These are phyloP conservation scores for Heliconius cydno DNA, from an alignment of 2,888 invertebrate species.

Conservation along the genomic window DNA sequence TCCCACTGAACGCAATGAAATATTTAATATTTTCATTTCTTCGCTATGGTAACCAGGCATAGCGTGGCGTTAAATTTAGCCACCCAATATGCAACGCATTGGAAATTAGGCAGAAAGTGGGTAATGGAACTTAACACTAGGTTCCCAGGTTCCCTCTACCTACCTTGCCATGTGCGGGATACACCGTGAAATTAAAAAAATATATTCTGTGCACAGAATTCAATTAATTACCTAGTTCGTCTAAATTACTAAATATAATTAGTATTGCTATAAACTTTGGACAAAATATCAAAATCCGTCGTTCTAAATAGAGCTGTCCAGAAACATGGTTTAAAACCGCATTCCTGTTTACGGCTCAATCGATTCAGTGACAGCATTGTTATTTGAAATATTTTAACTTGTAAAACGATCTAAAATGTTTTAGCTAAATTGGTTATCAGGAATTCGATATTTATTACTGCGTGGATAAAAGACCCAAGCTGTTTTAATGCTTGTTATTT, in stretches of 20 bases:
- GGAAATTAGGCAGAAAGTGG: no score
- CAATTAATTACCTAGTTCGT: no score
- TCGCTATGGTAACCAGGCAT: neutral
- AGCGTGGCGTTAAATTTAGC: neutral
- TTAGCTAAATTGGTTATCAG: slow-evolving; percentile 24
- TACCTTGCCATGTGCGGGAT: no score
- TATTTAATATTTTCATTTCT: no score
- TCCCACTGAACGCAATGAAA: no score
- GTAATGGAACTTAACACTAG: no score
- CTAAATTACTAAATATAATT: no score
- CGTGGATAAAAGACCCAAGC: neutral
- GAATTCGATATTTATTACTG: slow-evolving; percentile 9
- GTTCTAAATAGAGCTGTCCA: neutral
- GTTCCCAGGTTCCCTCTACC: no score
- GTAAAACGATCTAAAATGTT: slow-evolving; percentile 10
- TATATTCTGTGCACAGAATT: no score
- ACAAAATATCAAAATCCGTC: neutral
- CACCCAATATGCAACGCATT: no score
- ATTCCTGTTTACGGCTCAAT: slow-evolving; percentile 9
- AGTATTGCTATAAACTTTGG: no score
- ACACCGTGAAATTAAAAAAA: no score
- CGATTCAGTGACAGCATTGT: slow-evolving; percentile 23
- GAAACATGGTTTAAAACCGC: slow-evolving; percentile 5
- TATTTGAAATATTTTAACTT: slow-evolving; percentile 25
- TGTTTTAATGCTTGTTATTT: slow-evolving; percentile 13